Conservation (phyloP, 2,113 vertebrate genomes). For the Uria lomvia region DNA sequence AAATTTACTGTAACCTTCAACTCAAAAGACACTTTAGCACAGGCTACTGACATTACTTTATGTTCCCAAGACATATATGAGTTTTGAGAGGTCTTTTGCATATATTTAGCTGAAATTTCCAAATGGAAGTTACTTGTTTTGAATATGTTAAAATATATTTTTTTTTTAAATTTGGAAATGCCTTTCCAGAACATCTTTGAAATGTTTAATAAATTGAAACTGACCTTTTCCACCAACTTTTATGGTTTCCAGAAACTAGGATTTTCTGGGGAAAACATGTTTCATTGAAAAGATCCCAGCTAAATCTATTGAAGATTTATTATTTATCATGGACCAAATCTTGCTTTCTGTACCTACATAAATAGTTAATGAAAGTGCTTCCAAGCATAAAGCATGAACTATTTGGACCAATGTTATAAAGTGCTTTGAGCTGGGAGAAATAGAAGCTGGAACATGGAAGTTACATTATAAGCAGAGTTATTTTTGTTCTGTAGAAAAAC, state of each 20-base stretch:
- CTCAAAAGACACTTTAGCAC: background rate
- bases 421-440: constrained; percentile 61
- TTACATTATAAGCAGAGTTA: constrained; percentile 55
- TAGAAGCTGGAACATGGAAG: constrained; percentile 47
- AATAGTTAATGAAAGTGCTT: constrained; percentile 67
- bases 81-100: background rate
- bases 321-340: constrained; percentile 63
- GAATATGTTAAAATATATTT: background rate
- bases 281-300: constrained; percentile 23
- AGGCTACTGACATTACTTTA: background rate
- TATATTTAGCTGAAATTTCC: background rate
- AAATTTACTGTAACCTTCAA: background rate
- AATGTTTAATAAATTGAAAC: background rate
- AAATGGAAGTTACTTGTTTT: background rate
- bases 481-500: constrained; percentile 43
- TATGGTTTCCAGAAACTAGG: background rate
- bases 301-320: constrained; percentile 57
- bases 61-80: background rate
- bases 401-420: constrained; percentile 48
- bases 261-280: constrained; percentile 14
- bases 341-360: constrained; percentile 59
- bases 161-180: background rate
- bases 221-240: background rate
- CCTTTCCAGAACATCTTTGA: background rate
- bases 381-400: constrained; percentile 62